Evolutionary conservation across 2,888 invertebrate species (phyloP).

Genomic region (Drosophila mercatorum): DNA sequence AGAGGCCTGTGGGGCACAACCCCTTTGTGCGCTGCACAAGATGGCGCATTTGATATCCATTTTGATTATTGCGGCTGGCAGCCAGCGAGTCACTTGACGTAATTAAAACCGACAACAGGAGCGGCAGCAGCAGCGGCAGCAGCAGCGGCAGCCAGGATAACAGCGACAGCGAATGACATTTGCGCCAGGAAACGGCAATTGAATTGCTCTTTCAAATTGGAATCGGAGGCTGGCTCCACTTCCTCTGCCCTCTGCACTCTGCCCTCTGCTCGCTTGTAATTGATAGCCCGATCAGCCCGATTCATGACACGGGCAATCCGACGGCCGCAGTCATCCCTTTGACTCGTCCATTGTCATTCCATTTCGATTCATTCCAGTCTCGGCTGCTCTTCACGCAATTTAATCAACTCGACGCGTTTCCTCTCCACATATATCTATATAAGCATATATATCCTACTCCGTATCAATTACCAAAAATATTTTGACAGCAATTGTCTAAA

Average conservation of each 20-base stretch:
- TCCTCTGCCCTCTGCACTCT: slow-evolving; percentile 37
- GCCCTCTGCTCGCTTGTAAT: slow-evolving; percentile 58
- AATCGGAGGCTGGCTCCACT: slow-evolving; percentile 42
- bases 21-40: slow-evolving; percentile 43
- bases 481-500: slow-evolving; percentile 80
- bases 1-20: slow-evolving; percentile 15
- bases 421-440: slow-evolving; percentile 6
- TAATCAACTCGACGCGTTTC: slow-evolving; percentile 77
- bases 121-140: slow-evolving; percentile 4
- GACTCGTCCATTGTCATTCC: slow-evolving; percentile 55
- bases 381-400: slow-evolving; percentile 65
- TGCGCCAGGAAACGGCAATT: slow-evolving; percentile 72
- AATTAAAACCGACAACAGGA: slow-evolving; percentile 63
- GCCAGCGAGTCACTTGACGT: slow-evolving; percentile 71
- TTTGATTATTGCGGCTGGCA: slow-evolving; percentile 69
- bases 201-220: slow-evolving; percentile 43
- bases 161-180: slow-evolving; percentile 66
- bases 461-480: slow-evolving; percentile 76
- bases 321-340: slow-evolving; percentile 51
- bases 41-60: slow-evolving; percentile 77
- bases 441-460: slow-evolving; percentile 8
- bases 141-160: slow-evolving; percentile 1
- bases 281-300: slow-evolving; percentile 74
- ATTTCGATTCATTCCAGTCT: slow-evolving; percentile 35
- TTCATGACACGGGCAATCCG: slow-evolving; percentile 79